Evolutionary conservation across 1,140 invertebrate genomes (phyloP), one percentile per base, ranked within the genome.

Genomic region (Proales similis): DNA sequence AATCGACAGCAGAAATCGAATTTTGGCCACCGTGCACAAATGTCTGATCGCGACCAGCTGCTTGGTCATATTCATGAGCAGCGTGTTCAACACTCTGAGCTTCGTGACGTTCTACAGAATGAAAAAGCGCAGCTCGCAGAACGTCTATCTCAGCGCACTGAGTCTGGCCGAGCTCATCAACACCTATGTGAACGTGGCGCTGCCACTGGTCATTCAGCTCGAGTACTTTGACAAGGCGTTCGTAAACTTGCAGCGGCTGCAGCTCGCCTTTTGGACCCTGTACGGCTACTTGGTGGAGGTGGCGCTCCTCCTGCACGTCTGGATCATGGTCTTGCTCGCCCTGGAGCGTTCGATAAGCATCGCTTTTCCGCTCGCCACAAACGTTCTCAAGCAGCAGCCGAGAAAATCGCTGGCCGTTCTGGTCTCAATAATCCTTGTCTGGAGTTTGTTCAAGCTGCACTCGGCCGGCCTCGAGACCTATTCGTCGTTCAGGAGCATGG

Each of bases 91-190:
- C 14, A 12, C 26, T 2, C 26, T 61, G 3, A 45, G 22, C 2
- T 61, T 61, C 17, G 39, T 19, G 14, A 46, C 42, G 45, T 61
- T 61, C 47, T 45, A 45, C 22, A 32, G 39, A 12, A 61, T 46
- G 42, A 61, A 46, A 32, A 61, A 61, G 36, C 24, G 57, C 1
- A 46, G 47, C 26, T 61, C 57, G n/a, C 57, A 61, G 26, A 61
- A 61, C 26, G 39, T 61, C 22, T 61, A 61, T 29, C 24, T 61
- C 5, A 30, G 27, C 7, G 57, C 39, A 26, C 26, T 61, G 9
- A 45, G 39, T 7, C 26, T 61, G 6, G 26, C 42, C n/a, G 57
- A 61, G 29, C 22, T 45, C n/a, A 24, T 61, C 24, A 45, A 45
- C 26, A 19, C 47, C 32, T 45, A 61, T 46, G 26, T 61, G 14